Evolutionary conservation across 2,797 vertebrate genomes (phyloP).

Genomic region (Brachyalestes nurse): DNA sequence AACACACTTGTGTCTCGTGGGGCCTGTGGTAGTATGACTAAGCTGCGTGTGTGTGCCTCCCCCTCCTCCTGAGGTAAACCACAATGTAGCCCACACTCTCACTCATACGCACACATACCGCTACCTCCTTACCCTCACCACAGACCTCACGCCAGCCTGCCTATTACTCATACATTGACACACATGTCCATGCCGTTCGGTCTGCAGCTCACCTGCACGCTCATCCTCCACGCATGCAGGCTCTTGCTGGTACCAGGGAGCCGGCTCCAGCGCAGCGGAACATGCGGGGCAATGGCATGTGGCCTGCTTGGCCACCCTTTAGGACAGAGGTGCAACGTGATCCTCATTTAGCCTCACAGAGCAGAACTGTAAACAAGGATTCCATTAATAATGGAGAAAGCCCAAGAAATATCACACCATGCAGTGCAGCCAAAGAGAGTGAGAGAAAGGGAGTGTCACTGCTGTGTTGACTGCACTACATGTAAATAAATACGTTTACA

Average conservation of each 20-base stretch:
- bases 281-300: background rate
- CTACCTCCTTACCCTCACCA: conserved; percentile 47
- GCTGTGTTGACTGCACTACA: conserved; percentile 35
- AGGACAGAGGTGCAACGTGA: conserved; percentile 42
- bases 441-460: conserved; percentile 42
- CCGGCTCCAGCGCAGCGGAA: background rate
- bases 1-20: conserved; percentile 40
- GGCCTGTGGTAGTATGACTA: conserved; percentile 58
- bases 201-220: background rate
- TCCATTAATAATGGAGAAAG: conserved; percentile 69
- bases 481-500: conserved; percentile 44
- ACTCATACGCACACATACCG: conserved; percentile 44
- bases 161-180: conserved; percentile 38
- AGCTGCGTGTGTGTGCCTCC: conserved; percentile 51
- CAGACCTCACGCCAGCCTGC: conserved; percentile 33
- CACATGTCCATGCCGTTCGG: background rate
- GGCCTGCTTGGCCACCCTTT: background rate
- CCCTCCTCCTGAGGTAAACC: conserved; percentile 59
- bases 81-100: conserved; percentile 56
- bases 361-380: conserved; percentile 65
- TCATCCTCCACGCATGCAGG: background rate
- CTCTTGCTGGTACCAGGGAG: background rate
- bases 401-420: conserved; percentile 44
- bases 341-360: conserved; percentile 47
- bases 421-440: conserved; percentile 33